Evolutionary conservation across 2,113 vertebrate species (phyloP).

Genomic region (Sterrhoptilus dennistouni): DNA sequence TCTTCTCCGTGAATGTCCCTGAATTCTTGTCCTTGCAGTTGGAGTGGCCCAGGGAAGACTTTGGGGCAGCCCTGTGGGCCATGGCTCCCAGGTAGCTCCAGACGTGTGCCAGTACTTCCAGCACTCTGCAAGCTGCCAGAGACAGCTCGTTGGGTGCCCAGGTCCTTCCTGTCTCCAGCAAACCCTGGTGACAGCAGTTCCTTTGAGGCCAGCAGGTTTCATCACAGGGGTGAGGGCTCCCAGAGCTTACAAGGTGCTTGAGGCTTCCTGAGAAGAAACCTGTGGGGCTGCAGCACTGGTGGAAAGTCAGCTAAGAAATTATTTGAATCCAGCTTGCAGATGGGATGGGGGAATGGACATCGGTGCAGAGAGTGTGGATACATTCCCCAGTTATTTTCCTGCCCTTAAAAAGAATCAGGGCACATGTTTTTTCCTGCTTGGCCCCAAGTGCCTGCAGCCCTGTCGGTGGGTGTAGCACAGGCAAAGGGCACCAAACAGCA

Average conservation of each 20-base stretch:
- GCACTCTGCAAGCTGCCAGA: not conserved
- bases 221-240: rapidly evolving
- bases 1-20: rapidly evolving
- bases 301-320: not conserved
- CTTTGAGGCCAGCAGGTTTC: rapidly evolving
- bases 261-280: not conserved
- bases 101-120: not conserved
- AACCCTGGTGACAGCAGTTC: not conserved
- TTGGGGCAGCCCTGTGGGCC: not conserved
- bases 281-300: not conserved
- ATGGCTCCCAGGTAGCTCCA: not conserved
- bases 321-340: not conserved
- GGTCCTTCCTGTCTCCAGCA: not conserved
- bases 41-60: not conserved
- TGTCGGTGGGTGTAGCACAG: rapidly evolving
- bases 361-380: not conserved
- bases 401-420: not conserved
- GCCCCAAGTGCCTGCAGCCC: not conserved
- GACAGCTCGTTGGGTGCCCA: rapidly evolving
- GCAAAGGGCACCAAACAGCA: not conserved
- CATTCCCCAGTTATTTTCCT: not conserved
- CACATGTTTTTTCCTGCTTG: not conserved
- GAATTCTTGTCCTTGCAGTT: not conserved
- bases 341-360: not conserved
- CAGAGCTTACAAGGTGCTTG: not conserved